Evolutionary conservation across 2,797 vertebrate genomes (phyloP), one percentile per base, ranked within the genome.

Genomic region (Lates japonicus): DNA sequence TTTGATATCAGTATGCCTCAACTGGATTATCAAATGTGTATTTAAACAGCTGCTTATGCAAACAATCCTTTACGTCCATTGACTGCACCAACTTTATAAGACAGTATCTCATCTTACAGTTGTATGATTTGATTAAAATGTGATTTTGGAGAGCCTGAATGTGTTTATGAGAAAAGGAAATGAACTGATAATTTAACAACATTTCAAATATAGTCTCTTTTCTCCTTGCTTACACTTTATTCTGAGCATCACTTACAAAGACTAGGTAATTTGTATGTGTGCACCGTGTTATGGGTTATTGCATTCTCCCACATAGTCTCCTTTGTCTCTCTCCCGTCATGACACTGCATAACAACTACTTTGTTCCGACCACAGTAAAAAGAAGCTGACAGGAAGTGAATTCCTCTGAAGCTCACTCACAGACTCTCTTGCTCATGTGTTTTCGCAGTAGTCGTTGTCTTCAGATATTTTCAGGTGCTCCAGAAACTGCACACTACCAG

Each of bases 301-400:
- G 69, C 68, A 65, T 86, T 84, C 31, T 9, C 69, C 69, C 83
- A 85, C 72, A 88, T 69, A 51, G 81, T 83, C 90, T 83, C 82
- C 80, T 83, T 90, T 88, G 82, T 89, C 74, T 86, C 51, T 64
- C 81, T 82, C 66, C 76, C 44, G 10, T 82, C 81, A 85, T 90
- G 90, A 92, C 72, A 70, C 82, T 76, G 89, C 84, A 75, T 78
- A 81, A 87, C 86, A 87, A 77, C 70, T 55, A 82, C 82, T 86
- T 77, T 73, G 85, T 90, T 86, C 76, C 74, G 74, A 89, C 89
- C 88, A 35, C 87, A 90, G 83, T 62, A 54, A 85, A 29, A 78
- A 83, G 71, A 76, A 65, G 70, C 75, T 69, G 85, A 70, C 92
- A 91, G 92, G 90, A 94, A 92, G 89, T 84, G 76, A 85, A 93